phyloP scores from a whole-genome alignment of 2,797 vertebrate species.

The Limosa lapponica region DNA sequence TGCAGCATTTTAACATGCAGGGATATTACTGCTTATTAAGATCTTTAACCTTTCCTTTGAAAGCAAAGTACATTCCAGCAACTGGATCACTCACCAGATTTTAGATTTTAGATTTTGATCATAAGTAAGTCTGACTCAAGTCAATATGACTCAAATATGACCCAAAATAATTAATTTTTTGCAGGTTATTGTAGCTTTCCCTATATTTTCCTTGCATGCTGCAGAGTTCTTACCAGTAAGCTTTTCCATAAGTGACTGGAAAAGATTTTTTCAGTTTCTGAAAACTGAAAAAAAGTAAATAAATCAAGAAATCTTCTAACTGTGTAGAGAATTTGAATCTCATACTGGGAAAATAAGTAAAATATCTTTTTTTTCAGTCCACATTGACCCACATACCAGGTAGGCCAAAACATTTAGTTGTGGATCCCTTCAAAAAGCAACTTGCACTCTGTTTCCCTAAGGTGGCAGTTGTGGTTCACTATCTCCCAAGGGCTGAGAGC shows the following conservation, averaged over 20 bases:
- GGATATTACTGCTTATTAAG: background rate
- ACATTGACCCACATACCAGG: background rate
- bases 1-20: background rate
- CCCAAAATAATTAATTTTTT: background rate
- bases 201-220: background rate
- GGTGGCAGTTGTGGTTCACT: rapidly evolving
- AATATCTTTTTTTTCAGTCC: background rate
- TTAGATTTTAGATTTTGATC: background rate
- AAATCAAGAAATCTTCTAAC: background rate
- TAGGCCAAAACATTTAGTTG: background rate
- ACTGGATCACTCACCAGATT: background rate
- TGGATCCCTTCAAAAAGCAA: background rate
- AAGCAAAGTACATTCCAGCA: background rate
- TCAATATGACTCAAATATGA: background rate
- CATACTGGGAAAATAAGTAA: background rate
- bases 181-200: background rate
- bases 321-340: background rate
- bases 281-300: background rate
- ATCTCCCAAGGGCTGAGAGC: background rate
- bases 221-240: background rate
- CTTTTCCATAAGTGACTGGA: background rate
- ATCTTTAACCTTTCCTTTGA: background rate
- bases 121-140: background rate
- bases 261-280: background rate
- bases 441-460: background rate